Evolutionary conservation across 2,113 vertebrate genomes (phyloP), one percentile per base, ranked within the genome.

Genomic region (Calidris pygmaea): DNA sequence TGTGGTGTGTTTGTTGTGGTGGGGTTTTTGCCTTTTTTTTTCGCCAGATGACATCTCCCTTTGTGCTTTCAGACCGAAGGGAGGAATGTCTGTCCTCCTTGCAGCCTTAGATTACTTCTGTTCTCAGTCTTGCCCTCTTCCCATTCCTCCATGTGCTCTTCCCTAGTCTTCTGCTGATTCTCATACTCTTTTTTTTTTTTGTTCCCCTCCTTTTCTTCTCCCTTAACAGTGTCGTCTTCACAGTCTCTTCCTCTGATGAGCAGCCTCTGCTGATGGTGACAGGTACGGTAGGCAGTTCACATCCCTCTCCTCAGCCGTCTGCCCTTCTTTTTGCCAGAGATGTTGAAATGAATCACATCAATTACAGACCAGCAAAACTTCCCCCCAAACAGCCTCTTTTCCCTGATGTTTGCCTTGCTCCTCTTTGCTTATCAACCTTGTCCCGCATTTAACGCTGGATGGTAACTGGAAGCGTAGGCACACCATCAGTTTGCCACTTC

Each of bases 371-470:
- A 0, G 1, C 30, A 58, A 45, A 73, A 56, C 71, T 55, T 80
- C 45, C 24, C 14, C 26, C 29, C 2, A 3, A 53, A 47, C n/a
- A 41, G 19, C 7, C 18, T 50, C 35, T 13, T 16, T 27, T 79
- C 39, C 53, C 27, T 52, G 45, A 24, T 8, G 7, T 67, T 52
- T 68, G 32, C 32, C 6, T 85, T 55, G 23, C 34, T 45, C 3
- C 2, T 35, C 22, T 53, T 84, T 43, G 7, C 1, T 0, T 15
- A 19, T 15, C 45, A 17, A 0, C 16, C 55, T 52, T 27, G 14
- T 41, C 62, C 58, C 29, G 58, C 2, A 1, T 29, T 26, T 37
- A 4, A 17, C 3, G 8, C 37, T 45, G 85, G 45, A 1, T 2
- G 2, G 60, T 37, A 34, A 14, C 52, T 37, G 35, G 27, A 34